A percentile compares a stretch with the other conserved stretches of the same genome.
These are phyloP conservation scores for Psittacula derbiana DNA, from an alignment of 2,797 vertebrate genomes.

Conservation along the genomic window DNA sequence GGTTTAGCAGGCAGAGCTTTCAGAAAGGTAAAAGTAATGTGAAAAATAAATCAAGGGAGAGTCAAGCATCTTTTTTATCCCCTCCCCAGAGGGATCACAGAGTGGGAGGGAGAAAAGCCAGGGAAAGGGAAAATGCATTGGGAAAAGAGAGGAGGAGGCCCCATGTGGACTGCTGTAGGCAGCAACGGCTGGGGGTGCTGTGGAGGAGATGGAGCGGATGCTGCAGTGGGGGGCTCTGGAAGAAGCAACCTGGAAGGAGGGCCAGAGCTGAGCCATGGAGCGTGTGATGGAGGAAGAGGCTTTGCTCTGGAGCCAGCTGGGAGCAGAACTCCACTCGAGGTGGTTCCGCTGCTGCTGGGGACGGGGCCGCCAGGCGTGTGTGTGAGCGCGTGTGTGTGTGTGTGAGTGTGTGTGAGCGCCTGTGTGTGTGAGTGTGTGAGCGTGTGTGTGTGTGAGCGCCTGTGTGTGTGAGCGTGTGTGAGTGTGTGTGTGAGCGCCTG, in stretches of 20 bases:
- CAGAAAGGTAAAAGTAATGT: neutral
- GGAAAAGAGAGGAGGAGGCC: neutral
- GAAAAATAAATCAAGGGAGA: neutral
- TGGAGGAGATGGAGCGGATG: neutral
- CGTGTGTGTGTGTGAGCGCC: too few relatives aligned
- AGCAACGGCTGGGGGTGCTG: neutral
- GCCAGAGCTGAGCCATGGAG: neutral
- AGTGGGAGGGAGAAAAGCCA: neutral
- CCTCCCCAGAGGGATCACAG: neutral
- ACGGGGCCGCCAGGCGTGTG: too few relatives aligned
- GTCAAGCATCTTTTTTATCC: neutral
- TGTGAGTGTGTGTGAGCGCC: too few relatives aligned
- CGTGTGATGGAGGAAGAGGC: too few relatives aligned
- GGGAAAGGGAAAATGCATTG: neutral
- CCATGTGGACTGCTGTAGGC: neutral
- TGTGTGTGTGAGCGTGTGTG: too few relatives aligned
- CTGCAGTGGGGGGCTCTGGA: neutral
- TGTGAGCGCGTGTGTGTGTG: neutral
- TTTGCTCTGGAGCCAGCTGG: neutral
- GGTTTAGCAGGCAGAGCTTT: neutral
- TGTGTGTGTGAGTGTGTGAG: too few relatives aligned
- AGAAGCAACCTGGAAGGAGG: neutral
- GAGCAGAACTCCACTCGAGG: neutral
- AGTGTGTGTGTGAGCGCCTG: too few relatives aligned
- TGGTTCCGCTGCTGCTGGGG: neutral